Conservation (phyloP, 2,888 invertebrate genomes). For the Coenonympha arcania region DNA sequence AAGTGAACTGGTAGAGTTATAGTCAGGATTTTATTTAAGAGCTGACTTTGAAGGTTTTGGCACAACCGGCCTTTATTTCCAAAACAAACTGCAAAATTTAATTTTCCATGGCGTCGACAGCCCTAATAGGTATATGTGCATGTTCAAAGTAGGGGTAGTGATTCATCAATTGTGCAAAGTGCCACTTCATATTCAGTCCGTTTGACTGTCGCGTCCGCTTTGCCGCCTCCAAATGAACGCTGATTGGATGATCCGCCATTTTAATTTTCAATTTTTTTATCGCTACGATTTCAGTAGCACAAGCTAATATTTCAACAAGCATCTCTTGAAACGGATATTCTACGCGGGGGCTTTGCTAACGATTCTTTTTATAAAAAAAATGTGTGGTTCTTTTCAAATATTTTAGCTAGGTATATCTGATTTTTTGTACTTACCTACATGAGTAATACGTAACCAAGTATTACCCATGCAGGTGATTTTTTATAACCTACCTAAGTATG, state of each 20-base stretch:
- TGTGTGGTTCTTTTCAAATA: no score
- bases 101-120: neutral
- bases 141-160: slow-evolving; percentile 46
- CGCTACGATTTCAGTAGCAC: slow-evolving; percentile 24
- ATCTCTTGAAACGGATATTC: slow-evolving; percentile 14
- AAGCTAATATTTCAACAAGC: slow-evolving; percentile 25
- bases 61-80: no score
- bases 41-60: no score
- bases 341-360: slow-evolving; percentile 1
- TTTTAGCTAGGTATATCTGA: no score
- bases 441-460: no score
- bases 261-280: slow-evolving; percentile 34
- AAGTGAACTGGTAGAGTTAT: no score
- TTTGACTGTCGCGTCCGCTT: slow-evolving; percentile 51
- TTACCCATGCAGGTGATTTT: no score
- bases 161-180: slow-evolving; percentile 66
- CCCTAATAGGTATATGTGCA: slow-evolving; percentile 21
- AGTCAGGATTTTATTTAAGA: no score
- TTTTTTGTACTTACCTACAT: no score
- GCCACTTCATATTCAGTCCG: slow-evolving; percentile 62
- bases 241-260: slow-evolving; percentile 47
- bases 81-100: no score
- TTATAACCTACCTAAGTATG: no score
- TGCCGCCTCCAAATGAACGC: slow-evolving; percentile 46
- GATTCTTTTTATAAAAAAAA: neutral